A percentile compares a stretch with the other conserved stretches of the same genome.
Conservation (phyloP, 2,888 invertebrate species). For the Timema podura region DNA sequence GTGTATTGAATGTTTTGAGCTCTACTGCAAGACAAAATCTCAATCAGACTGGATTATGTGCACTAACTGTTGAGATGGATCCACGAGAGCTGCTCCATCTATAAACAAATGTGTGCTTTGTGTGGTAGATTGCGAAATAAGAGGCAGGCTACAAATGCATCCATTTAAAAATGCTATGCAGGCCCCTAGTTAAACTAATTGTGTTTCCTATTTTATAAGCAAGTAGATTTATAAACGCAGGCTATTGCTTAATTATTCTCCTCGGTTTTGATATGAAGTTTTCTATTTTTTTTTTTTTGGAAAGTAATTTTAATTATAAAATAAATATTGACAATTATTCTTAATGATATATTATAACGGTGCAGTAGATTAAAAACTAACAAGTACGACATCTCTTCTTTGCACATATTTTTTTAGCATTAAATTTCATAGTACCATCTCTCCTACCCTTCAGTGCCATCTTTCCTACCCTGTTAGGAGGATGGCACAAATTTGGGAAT, state of each 20-base stretch:
- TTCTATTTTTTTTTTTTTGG: not conserved
- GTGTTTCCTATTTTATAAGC: too few species aligned
- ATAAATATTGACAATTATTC: not conserved
- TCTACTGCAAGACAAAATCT: slow-evolving; percentile 7
- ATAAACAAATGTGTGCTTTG: too few species aligned
- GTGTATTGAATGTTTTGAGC: slow-evolving; percentile 14
- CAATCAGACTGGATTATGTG: slow-evolving; percentile 8
- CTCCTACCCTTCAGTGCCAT: not conserved
- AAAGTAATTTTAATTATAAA: not conserved
- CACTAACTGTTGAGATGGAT: not conserved
- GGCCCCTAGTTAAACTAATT: too few species aligned
- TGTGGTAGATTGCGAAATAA: too few species aligned
- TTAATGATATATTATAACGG: not conserved
- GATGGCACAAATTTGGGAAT: not conserved
- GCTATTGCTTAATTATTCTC: too few species aligned
- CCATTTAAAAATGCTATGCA: too few species aligned
- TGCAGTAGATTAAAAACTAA: not conserved
- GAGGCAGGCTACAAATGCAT: too few species aligned
- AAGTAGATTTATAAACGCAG: too few species aligned
- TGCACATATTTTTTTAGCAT: not conserved
- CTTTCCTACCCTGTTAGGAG: slow-evolving; percentile 9
- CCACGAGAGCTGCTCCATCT: not conserved
- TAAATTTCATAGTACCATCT: not conserved
- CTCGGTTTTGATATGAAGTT: too few species aligned
- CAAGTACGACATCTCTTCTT: not conserved